Evolutionary conservation across 2,797 vertebrate genomes (phyloP), one percentile per base, ranked within the genome.

Genomic region (Hippocampus kuda): DNA sequence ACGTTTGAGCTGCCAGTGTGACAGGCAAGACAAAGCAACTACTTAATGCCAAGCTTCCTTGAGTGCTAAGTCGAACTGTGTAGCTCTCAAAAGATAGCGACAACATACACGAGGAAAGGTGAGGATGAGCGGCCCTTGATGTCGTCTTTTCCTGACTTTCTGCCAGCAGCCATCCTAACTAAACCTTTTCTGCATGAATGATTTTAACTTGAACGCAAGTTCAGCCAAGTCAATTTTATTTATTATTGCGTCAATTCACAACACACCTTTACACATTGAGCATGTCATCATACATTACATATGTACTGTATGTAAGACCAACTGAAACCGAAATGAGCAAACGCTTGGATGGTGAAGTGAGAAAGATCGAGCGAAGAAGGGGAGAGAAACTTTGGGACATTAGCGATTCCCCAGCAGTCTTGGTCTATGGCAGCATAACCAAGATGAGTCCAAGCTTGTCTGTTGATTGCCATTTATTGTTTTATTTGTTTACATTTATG

Each of bases 11-110:
- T 61, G 59, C 26, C 59, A 61, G 18, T 3, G 59, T 61, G 59
- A 61, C 59, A 38, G 59, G 38, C 59, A 18, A 30, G 59, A 61
- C 59, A 61, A 61, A 61, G 59, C 59, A 22, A 30, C 30, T 61
- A 59, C 59, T 20, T 38, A 15, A 61, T 61, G 27, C 59, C 16
- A 18, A 59, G 26, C 12, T 57, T 57, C 26, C 56, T 57, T 26
- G 24, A 12, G n/a, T 27, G 2, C 57, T 10, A 10, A 60, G 30
- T 18, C 9, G 27, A 34, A 22, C 59, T 10, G 30, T 34, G 30
- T 61, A 20, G 30, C 59, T 34, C 59, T 61, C 30, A 34, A 20
- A 7, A 60, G 57, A 60, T 34, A 60, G 15, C 57, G 9, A 18
- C 27, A 34, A 27, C 27, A 30, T 20, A 20, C 27, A 8, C 27